Evolutionary conservation across 2,888 invertebrate species (phyloP).

Genomic region (Chalcosyrphus nemorum): DNA sequence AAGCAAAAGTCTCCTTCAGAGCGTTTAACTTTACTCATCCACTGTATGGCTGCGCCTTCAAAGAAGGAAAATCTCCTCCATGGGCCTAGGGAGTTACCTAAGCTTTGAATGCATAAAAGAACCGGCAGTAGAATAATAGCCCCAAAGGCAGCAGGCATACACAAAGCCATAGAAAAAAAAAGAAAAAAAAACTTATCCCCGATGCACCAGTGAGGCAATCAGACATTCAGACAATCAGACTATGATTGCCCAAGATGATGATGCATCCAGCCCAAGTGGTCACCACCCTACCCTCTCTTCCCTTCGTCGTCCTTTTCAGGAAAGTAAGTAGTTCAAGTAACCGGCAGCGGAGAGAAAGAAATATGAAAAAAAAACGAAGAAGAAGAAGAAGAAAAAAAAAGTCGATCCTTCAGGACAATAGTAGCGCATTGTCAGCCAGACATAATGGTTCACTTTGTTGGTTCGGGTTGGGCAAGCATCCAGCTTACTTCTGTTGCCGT

Average conservation of each 20-base stretch:
- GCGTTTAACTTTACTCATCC: slow-evolving; percentile 25
- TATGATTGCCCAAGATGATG: slow-evolving; percentile 70
- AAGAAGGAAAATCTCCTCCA: slow-evolving; percentile 14
- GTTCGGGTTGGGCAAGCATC: slow-evolving; percentile 70
- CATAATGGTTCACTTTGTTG: slow-evolving; percentile 70
- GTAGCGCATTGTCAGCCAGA: slow-evolving; percentile 68
- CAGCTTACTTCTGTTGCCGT: slow-evolving; percentile 54
- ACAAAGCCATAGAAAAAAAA: slow-evolving; percentile 40
- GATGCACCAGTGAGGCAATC: slow-evolving; percentile 59
- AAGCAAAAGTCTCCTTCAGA: background rate
- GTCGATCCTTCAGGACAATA: slow-evolving; percentile 66
- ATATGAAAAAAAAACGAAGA: slow-evolving; percentile 9
- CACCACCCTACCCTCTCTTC: background rate
- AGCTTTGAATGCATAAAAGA: slow-evolving; percentile 56
- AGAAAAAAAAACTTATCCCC: slow-evolving; percentile 18
- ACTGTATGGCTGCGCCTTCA: slow-evolving; percentile 33
- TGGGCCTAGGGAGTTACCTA: slow-evolving; percentile 38
- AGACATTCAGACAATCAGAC: slow-evolving; percentile 69
- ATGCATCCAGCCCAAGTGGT: slow-evolving; percentile 65
- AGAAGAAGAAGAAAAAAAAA: slow-evolving; percentile 22
- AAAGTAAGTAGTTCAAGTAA: slow-evolving; percentile 58
- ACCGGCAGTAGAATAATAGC: slow-evolving; percentile 29
- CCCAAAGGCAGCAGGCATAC: slow-evolving; percentile 37
- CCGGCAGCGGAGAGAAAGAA: slow-evolving; percentile 22
- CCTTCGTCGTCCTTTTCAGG: background rate